Conservation (phyloP, 2,888 invertebrate genomes). For the Mesopsocus fuscifrons region DNA sequence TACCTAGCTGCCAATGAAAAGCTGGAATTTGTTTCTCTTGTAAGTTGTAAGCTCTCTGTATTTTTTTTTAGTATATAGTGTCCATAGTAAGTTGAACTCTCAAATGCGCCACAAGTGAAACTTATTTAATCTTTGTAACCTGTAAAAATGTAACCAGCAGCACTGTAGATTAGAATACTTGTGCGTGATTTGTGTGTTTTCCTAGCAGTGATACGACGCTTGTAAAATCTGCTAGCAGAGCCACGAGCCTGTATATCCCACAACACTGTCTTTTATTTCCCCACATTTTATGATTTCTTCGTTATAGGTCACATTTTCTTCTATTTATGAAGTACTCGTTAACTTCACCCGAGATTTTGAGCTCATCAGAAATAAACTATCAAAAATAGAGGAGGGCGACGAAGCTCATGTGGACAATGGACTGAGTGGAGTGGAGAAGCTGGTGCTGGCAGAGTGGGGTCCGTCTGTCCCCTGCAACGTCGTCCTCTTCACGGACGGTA, state of each 20-base stretch:
- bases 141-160: too few relatives aligned
- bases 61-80: too few relatives aligned
- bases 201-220: too few relatives aligned
- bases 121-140: too few relatives aligned
- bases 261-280: too few relatives aligned
- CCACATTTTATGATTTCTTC: too few relatives aligned
- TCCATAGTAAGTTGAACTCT: neutral
- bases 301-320: constrained; percentile 30
- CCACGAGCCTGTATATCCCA: too few relatives aligned
- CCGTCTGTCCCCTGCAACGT: constrained; percentile 64
- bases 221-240: too few relatives aligned
- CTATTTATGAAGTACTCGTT: constrained; percentile 41
- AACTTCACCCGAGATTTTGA: constrained; percentile 83
- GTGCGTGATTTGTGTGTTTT: too few relatives aligned
- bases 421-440: constrained; percentile 55
- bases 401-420: constrained; percentile 70
- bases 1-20: constrained; percentile 41
- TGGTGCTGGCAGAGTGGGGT: constrained; percentile 79
- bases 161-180: too few relatives aligned
- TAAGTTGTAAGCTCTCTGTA: constrained; percentile 29
- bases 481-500: constrained; percentile 57
- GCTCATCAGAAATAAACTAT: constrained; percentile 50
- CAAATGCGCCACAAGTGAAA: too few relatives aligned
- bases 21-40: constrained; percentile 52
- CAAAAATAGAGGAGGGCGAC: constrained; percentile 63